Conservation (phyloP, 1,140 invertebrate species). For the Cydia pomonella region DNA sequence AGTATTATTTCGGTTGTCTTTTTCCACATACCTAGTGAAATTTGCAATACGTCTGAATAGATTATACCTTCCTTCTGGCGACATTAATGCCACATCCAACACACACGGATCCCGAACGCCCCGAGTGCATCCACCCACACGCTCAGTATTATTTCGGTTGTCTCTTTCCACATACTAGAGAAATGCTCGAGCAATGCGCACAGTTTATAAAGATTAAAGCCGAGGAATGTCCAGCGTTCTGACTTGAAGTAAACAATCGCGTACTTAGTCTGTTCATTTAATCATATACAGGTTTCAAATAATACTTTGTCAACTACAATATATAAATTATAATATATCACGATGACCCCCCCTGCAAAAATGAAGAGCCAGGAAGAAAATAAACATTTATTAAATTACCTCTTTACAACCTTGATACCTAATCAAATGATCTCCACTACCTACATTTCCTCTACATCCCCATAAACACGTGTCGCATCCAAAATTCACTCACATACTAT, state of each 20-base stretch:
- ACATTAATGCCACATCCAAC: not conserved
- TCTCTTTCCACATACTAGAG: slow-evolving; percentile 58
- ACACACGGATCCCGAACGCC: not conserved
- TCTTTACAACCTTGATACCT: not conserved
- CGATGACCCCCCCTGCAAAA: too few relatives aligned
- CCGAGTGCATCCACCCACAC: slow-evolving; percentile 70
- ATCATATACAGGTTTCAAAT: too few relatives aligned
- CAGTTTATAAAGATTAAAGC: slow-evolving; percentile 67
- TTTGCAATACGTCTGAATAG: too few relatives aligned
- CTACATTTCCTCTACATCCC: not conserved
- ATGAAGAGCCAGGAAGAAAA: too few relatives aligned
- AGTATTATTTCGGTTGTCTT: slow-evolving; percentile 71
- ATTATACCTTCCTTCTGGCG: not conserved
- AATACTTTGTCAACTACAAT: too few relatives aligned
- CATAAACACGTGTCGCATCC: slow-evolving; percentile 13
- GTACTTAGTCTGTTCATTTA: not conserved
- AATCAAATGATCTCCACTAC: not conserved
- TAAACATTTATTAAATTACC: not conserved
- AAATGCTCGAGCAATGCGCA: slow-evolving; percentile 52
- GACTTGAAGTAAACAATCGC: not conserved
- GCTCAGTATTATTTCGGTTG: slow-evolving; percentile 71
- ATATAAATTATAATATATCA: too few relatives aligned
- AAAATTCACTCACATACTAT: not conserved
- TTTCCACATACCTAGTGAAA: slow-evolving; percentile 58
- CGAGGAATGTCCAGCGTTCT: not conserved